Base-by-base conservation (phyloP, 2,113 vertebrate genomes). In the Phalacrocorax aristotelis region DNA sequence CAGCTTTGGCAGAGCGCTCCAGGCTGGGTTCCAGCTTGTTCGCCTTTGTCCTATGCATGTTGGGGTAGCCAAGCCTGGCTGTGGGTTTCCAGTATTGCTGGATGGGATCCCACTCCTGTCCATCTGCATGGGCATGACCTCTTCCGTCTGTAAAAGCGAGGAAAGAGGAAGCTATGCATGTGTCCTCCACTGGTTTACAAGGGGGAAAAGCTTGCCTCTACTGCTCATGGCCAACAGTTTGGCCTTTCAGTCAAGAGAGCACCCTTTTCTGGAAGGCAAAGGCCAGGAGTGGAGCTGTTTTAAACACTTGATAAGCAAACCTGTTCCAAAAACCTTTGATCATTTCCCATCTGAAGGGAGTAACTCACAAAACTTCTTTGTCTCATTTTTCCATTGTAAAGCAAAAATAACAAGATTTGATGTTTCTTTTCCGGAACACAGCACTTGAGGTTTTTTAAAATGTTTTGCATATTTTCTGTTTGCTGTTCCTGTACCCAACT, bases 21-120 rank as follows among this genome's bases (percentile, higher is more conserved):
- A 27, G 95, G 97, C 96, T 30, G 78, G 46, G 9, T 48, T 95
- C 93, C 96, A 94, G 91, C 95, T 88, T 78, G 95, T 95, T 92
- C 0, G 14, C 71, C 91, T 95, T 97, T 97, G 88, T 95, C n/a
- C 87, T 1, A 3, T 3, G 42, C 12, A 11, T 42, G 93, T 9
- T 76, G 62, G 90, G 79, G 89, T 92, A 65, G 79, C 78, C 91
- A 81, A 87, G 83, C 48, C 85, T 89, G 91, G 62, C 88, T 23
- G 4, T 42, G 86, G 90, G 62, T 58, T 61, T 69, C 81, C 1
- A 6, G 42, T 18, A 10, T 10, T 70, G 49, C 32, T 51, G 36
- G 87, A 62, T 34, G 78, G 57, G 62, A 71, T 79, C 81, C 48
- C 13, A 11, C 38, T 60, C 32, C 69, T 68, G 64, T 57, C 78